These are phyloP conservation scores for Hippopotamus amphibius DNA, from an alignment of 2,113 vertebrate species.

Conservation along the genomic window DNA sequence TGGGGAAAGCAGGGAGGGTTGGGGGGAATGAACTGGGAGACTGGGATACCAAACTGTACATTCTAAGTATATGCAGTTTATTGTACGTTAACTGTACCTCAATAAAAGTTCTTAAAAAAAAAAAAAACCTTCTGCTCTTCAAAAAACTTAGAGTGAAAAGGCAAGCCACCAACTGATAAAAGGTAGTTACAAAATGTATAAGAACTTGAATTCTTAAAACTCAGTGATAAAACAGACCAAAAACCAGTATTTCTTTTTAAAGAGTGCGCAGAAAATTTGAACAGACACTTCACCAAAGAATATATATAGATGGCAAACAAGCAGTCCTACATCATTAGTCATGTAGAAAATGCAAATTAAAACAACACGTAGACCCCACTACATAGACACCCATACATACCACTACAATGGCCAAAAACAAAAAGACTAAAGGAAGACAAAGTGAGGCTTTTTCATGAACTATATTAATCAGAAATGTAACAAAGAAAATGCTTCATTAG, in stretches of 20 bases:
- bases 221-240: constrained; percentile 20
- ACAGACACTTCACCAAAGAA: not conserved
- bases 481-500: not conserved
- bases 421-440: not conserved
- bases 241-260: not conserved
- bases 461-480: not conserved
- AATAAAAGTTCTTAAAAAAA: too few species aligned
- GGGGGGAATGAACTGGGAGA: too few species aligned
- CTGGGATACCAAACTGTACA: too few species aligned
- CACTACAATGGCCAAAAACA: not conserved
- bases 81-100: too few species aligned
- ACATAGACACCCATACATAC: not conserved
- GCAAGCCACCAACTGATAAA: constrained; percentile 9
- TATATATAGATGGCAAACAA: not conserved
- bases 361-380: not conserved
- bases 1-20: too few species aligned
- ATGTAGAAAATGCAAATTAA: constrained; percentile 41
- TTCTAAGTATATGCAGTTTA: too few species aligned
- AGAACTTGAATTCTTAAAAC: not conserved
- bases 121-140: not conserved
- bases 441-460: not conserved
- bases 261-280: not conserved
- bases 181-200: not conserved
- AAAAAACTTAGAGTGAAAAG: constrained; percentile 2
- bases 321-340: not conserved